Percentiles rank a stretch among this genome's conserved stretches.
Conservation (phyloP, 1,140 invertebrate genomes). For the Sitobion miscanthi region DNA sequence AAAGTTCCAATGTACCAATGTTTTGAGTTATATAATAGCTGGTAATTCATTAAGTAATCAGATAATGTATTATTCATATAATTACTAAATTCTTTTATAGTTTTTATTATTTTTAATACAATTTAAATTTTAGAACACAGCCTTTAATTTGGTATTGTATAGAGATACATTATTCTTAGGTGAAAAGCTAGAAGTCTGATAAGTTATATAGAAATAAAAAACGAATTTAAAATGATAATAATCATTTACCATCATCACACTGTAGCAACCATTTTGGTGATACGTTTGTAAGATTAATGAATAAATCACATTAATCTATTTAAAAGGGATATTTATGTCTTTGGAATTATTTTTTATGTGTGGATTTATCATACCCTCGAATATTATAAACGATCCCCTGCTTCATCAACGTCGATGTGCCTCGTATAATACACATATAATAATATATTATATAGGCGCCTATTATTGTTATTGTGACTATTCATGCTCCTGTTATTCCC, state of each 20-base stretch:
- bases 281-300: neutral
- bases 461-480: neutral
- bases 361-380: neutral
- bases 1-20: neutral
- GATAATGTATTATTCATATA: neutral
- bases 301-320: neutral
- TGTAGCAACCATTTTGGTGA: neutral
- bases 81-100: neutral
- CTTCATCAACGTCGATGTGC: neutral
- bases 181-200: neutral
- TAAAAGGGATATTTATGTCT: neutral
- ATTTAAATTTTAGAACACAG: neutral
- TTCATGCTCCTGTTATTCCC: conserved; percentile 24
- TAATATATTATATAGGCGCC: neutral
- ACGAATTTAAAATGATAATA: neutral
- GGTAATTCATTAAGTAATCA: neutral
- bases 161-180: neutral
- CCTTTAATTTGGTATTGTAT: neutral
- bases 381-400: conserved; percentile 14
- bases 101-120: neutral
- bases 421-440: neutral
- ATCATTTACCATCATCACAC: neutral
- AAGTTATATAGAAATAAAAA: neutral
- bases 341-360: neutral
- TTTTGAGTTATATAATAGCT: neutral